Evolutionary conservation across 1,140 invertebrate genomes (phyloP), one percentile per base, ranked within the genome.

Genomic region (Stegodyphus dumicola): DNA sequence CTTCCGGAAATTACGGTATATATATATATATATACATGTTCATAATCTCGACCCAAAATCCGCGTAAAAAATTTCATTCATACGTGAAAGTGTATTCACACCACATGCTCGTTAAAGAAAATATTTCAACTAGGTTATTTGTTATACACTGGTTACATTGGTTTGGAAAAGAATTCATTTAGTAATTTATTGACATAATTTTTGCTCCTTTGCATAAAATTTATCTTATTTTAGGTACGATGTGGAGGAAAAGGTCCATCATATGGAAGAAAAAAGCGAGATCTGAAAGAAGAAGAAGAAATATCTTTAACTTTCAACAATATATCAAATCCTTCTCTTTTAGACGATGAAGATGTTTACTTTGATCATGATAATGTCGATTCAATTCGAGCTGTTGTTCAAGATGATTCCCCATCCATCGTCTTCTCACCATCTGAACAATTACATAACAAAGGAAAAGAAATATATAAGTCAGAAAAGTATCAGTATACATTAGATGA

Each of bases 231-330:
- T 15, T 64, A 85, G 84, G 84, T 85, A 18, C 75, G 84, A 13
- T 85, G 84, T 73, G 84, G 84, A 33, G 65, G 73, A 54, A 85
- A 85, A 64, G 84, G 84, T n/a, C 15, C n/a, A 15, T 85, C 84
- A 10, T 78, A 64, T 64, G 84, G 84, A 13, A 56, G 84, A 53
- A 76, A 52, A 53, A 85, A 85, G 13, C 33, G 74, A 51, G 48
- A 54, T 10, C 5, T 60, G 56, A 77, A 69, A 6, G 7, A 51
- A 33, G 17, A 52, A 6, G 17, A 17, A 6, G 11, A 6, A 7
- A 18, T 17, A 6, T 17, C 49, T 7, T 6, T 52, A 7, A 17
- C 51, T 17, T 84, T 65, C 13, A 67, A 66, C 17, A 76, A 75
- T 2, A 75, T 71, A 48, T 67, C 81, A 1, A 85, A 69, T 60